Percentiles rank a stretch among this genome's conserved stretches.
These are phyloP conservation scores for Drosophila busckii DNA, from an alignment of 1,140 invertebrate species.

Conservation along the genomic window DNA sequence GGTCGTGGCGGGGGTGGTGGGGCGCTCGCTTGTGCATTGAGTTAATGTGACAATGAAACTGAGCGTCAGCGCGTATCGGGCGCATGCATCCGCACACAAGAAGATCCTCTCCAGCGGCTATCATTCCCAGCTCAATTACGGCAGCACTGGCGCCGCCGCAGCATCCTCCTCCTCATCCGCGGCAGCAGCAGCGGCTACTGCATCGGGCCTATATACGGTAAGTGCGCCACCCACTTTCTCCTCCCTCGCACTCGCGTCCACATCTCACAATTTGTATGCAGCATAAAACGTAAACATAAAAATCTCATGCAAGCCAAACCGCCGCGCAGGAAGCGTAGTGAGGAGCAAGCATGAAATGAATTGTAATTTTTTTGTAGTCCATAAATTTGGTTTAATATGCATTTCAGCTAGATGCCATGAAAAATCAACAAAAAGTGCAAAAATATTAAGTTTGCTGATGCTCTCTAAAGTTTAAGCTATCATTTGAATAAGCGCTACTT, in stretches of 20 bases:
- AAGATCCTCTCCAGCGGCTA: constrained; percentile 88
- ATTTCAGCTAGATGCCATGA: too few species aligned
- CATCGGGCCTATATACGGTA: constrained; percentile 80
- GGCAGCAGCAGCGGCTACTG: constrained; percentile 80
- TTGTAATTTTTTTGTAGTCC: constrained; percentile 9
- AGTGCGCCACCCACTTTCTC: constrained; percentile 20
- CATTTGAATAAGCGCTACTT: too few species aligned
- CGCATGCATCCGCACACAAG: constrained; percentile 89
- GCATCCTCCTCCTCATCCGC: constrained; percentile 79
- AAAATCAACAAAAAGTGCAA: too few species aligned
- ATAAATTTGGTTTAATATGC: constrained; percentile 18
- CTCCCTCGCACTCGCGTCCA: neutral
- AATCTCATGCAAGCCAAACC: too few species aligned
- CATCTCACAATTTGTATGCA: too few species aligned
- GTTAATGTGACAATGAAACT: constrained; percentile 84
- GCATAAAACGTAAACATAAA: constrained; percentile 3
- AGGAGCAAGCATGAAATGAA: neutral
- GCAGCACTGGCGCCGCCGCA: constrained; percentile 84
- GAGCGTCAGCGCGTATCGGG: constrained; percentile 90
- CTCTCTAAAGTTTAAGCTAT: too few species aligned
- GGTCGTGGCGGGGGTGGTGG: neutral
- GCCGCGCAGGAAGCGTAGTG: too few species aligned
- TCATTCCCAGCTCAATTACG: constrained; percentile 87
- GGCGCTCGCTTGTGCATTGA: constrained; percentile 16
- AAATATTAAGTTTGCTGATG: too few species aligned